Evolutionary conservation across 1,140 invertebrate species (phyloP), one percentile per base, ranked within the genome.

Genomic region (Formica selysi): DNA sequence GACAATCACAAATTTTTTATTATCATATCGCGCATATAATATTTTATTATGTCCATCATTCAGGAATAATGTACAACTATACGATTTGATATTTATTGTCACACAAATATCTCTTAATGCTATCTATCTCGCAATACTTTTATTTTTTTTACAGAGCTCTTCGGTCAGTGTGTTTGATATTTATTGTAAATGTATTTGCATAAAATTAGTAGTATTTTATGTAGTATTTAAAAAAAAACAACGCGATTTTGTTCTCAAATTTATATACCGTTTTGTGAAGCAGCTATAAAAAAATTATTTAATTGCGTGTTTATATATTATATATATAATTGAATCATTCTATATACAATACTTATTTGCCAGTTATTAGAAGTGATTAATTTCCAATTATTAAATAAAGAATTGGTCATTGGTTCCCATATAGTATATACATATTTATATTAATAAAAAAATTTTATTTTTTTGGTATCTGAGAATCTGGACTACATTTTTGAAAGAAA

Each of bases 131-230:
- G 22, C 22, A 29, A 59, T 73, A 2, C 8, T 41, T 68, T 70
- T 51, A 32, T 32, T 10, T 79, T 36, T 29, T 48, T 68, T 19
- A 41, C 38, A 57, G 38, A 61, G 54, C 79, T 83, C 68, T 61
- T 83, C 68, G 54, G 29, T 83, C 29, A 44, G 1, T 22, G 8
- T 54, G 3, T 79, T 79, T 70, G n/a, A 57, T 80, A 79, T 54
- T 71, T 59, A 71, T 71, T 79, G 54, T 13, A 36, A 44, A 71
- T 80, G 3, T 61, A 73, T 32, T 73, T 51, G 44, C 32, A 13
- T 61, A 59, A 59, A 1, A 32, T 32, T 7, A 32, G 2, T 32
- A 32, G 2, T 32, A 32, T 32, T 32, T 32, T 32, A 32, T 32
- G 5, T 16, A 32, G 32, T 71, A 41, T 73, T 54, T 44, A 41